Base-by-base conservation (phyloP, 2,797 vertebrate species). In the Muraenolepis orangiensis region DNA sequence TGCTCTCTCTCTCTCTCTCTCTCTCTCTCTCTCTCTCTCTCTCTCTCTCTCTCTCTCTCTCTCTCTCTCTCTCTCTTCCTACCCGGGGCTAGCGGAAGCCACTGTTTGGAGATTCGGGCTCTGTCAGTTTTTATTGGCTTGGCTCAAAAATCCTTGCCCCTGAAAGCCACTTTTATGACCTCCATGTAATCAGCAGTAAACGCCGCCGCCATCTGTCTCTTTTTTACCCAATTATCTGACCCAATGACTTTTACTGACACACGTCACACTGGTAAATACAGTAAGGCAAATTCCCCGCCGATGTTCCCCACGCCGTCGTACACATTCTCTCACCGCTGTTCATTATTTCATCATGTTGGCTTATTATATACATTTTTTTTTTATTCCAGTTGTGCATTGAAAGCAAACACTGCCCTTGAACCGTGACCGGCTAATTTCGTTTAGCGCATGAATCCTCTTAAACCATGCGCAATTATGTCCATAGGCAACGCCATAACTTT, bases 111-210 rank as follows among this genome's bases (percentile, higher is more conserved):
- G 88, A 91, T 72, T 85, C 88, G 87, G 81, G 87, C 81, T 87
- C 80, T 80, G 81, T 81, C 85, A 80, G 84, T 90, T 57, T 92
- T 93, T 87, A 93, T 84, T 81, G 79, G 81, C 46, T 78, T 82
- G 82, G 86, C 85, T 81, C 78, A 75, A 77, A 82, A 87, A 80
- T 87, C 85, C 80, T 76, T 87, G 87, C 88, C 86, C 88, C 87
- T 87, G 91, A 89, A 82, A 85, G 77, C 84, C 84, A 82, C 68
- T 93, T n/a, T 93, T 93, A 93, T 87, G 85, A 88, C 89, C 89
- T 91, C 81, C 85, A 89, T 92, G 91, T 92, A 93, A 93, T 93
- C 93, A 93, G 91, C 91, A 93, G 90, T 93, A 93, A 93, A 93
- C 84, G 87, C 87, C 84, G 85, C 89, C 87, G 85, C 92, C 93